Evolutionary conservation across 2,888 invertebrate genomes (phyloP).

Genomic region (Hyles lineata): DNA sequence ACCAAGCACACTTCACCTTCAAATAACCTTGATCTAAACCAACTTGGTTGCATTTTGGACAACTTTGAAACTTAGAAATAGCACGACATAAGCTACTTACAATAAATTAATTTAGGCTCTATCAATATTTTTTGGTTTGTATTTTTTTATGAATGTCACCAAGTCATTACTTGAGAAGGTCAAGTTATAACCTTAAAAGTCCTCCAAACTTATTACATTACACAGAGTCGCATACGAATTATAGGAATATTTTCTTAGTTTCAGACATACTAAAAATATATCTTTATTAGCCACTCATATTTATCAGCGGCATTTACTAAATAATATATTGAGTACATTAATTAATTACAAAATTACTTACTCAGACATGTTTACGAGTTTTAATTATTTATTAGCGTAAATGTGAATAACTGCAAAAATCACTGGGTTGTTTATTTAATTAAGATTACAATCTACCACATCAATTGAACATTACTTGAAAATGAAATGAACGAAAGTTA

Average conservation of each 20-base stretch:
- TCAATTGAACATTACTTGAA: neutral
- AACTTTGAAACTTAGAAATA: neutral
- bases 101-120: neutral
- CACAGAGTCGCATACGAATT: neutral
- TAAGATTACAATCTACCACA: neutral
- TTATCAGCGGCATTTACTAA: too few relatives aligned
- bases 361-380: slow-evolving; percentile 1
- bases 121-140: neutral
- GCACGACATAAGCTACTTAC: neutral
- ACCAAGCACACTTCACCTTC: slow-evolving; percentile 49
- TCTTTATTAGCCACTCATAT: too few relatives aligned
- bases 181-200: neutral
- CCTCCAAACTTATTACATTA: neutral
- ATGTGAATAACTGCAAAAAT: neutral
- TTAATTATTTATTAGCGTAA: neutral
- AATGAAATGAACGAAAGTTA: neutral
- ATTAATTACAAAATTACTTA: slow-evolving; percentile 18
- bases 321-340: too few relatives aligned
- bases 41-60: neutral
- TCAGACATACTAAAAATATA: too few relatives aligned
- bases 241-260: neutral
- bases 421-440: neutral
- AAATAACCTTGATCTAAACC: slow-evolving; percentile 56
- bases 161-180: neutral
- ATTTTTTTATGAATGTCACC: neutral